These are phyloP conservation scores for Boloria euphrosyne DNA, from an alignment of 2,888 invertebrate species.

Conservation along the genomic window DNA sequence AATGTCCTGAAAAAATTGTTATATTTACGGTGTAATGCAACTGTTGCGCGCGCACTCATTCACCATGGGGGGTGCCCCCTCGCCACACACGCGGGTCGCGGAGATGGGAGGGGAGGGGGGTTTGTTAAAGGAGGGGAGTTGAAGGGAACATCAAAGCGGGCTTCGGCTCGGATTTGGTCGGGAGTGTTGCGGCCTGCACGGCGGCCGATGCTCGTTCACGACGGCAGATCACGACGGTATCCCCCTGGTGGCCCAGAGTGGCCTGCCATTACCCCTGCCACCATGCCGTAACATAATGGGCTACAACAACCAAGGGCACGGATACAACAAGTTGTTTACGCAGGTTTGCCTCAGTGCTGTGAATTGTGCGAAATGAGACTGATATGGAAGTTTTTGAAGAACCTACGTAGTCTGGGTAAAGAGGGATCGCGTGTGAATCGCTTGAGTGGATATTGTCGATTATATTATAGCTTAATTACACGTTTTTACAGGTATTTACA, in stretches of 20 bases:
- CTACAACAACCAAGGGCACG: conserved; percentile 88
- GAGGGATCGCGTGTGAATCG: conserved; percentile 16
- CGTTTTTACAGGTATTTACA: conserved; percentile 14
- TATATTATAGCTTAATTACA: conserved; percentile 15
- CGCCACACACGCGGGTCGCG: conserved; percentile 33
- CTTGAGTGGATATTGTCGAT: conserved; percentile 1
- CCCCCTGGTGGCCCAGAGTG: conserved; percentile 78
- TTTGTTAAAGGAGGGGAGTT: conserved; percentile 30
- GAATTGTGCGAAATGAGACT: conserved; percentile 32
- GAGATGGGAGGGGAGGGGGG: conserved; percentile 37
- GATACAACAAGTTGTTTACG: conserved; percentile 92
- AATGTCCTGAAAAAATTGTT: conserved; percentile 37
- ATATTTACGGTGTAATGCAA: conserved; percentile 44
- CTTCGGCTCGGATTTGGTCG: conserved; percentile 40
- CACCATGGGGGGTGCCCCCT: conserved; percentile 36
- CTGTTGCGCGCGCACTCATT: conserved; percentile 74
- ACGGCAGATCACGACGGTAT: conserved; percentile 79
- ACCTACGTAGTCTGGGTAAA: conserved; percentile 32
- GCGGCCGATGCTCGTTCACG: conserved; percentile 58
- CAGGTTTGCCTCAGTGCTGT: conserved; percentile 80
- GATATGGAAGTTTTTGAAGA: conserved; percentile 40
- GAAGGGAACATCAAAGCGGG: conserved; percentile 39
- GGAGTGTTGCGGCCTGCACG: conserved; percentile 52
- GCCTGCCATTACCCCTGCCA: conserved; percentile 71
- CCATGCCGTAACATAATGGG: conserved; percentile 89